phyloP scores from a whole-genome alignment of 2,888 invertebrate genomes.

The Epistrophe eligans region DNA sequence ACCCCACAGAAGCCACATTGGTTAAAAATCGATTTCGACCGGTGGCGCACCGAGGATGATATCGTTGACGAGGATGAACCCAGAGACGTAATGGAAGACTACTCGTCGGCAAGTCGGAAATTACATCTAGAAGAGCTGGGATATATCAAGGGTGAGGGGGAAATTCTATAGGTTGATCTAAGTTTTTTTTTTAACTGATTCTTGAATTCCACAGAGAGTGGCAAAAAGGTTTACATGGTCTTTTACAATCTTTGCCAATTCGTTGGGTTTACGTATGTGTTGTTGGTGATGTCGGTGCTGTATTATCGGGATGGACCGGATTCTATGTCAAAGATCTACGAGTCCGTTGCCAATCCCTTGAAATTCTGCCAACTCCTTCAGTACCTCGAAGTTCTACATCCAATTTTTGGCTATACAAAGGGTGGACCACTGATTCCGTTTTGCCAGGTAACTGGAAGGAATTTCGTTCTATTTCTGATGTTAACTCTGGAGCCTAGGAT shows the following conservation, averaged over 20 bases:
- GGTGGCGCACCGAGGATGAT: slow-evolving; percentile 91
- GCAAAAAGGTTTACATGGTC: slow-evolving; percentile 92
- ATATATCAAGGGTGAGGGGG: slow-evolving; percentile 88
- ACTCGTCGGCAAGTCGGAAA: slow-evolving; percentile 90
- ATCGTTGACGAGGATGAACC: slow-evolving; percentile 86
- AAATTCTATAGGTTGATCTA: not conserved
- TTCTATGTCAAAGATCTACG: slow-evolving; percentile 89
- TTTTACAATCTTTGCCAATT: slow-evolving; percentile 96
- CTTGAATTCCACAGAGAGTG: slow-evolving; percentile 86
- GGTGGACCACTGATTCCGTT: slow-evolving; percentile 89
- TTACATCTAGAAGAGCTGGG: slow-evolving; percentile 91
- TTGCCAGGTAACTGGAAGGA: slow-evolving; percentile 92
- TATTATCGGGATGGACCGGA: slow-evolving; percentile 90
- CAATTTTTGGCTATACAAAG: slow-evolving; percentile 94
- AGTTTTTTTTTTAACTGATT: not conserved
- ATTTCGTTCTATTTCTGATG: slow-evolving; percentile 91
- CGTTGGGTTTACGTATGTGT: slow-evolving; percentile 91
- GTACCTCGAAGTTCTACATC: slow-evolving; percentile 94
- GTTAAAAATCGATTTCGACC: slow-evolving; percentile 97
- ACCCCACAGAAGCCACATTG: slow-evolving; percentile 94
- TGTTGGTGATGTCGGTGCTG: slow-evolving; percentile 89
- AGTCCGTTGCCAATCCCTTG: slow-evolving; percentile 90
- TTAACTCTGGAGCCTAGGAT: slow-evolving; percentile 93
- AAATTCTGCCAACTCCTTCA: slow-evolving; percentile 93
- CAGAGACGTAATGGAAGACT: slow-evolving; percentile 90